Evolutionary conservation across 2,888 invertebrate genomes (phyloP), one percentile per base, ranked within the genome.

Genomic region (Leptinotarsa peninsularis): DNA sequence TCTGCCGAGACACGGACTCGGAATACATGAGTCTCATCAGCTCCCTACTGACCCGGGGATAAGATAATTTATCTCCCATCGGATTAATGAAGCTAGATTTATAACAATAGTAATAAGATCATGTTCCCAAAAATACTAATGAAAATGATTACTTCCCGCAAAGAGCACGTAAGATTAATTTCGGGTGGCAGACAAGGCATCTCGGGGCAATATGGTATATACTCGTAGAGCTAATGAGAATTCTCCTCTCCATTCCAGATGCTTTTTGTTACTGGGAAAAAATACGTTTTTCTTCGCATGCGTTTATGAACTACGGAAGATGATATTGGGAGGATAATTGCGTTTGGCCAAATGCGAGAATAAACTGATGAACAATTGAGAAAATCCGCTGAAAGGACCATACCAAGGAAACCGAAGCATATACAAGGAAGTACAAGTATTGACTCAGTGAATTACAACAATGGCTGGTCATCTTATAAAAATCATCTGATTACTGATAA

Each of bases 31-130:
- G 72, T 58, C 77, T 80, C 80, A 82, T 82, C 80, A 82, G 78
- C 82, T 79, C 82, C 82, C 82, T 74, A 80, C 81, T 79, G 82
- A 78, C 78, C 80, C 66, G 76, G 66, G 76, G 76, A 80, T 80
- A 73, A 73, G 75, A 76, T 78, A 71, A 80, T 80, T 77, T 78
- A 80, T 80, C 80, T 77, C 76, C 74, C 76, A 79, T 76, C 72
- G 72, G 77, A 80, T 80, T 80, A 80, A 80, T 77, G 80, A 75
- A 73, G 69, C 71, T 73, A 78, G 79, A 79, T 79, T 78, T 79
- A 77, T 78, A 78, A 77, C 76, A 78, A 74, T 76, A 73, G 77
- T 76, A 79, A 75, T 74, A 71, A 74, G 78, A 78, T 75, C 71
- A 68, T 71, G 76, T 76, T 78, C 72, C 76, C 72, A 73, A 72